Evolutionary conservation across 2,797 vertebrate species (phyloP), one percentile per base, ranked within the genome.

Genomic region (Macroramphosus scolopax): DNA sequence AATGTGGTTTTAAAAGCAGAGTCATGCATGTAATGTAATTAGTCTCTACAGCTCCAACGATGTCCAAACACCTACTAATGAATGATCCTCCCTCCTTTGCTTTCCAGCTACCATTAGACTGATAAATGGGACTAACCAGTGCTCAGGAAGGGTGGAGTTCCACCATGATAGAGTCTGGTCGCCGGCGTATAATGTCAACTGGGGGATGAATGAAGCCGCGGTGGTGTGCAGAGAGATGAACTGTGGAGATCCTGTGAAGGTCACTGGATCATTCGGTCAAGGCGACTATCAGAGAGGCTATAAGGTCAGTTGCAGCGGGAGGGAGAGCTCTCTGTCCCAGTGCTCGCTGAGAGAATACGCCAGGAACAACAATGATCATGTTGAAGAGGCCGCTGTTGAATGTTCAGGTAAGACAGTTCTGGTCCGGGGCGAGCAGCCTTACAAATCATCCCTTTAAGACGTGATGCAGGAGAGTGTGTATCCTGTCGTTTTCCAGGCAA

Each of bases 191-290:
- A 44, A 63, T 17, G 0, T 51, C 9, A 52, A 58, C 34, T 89
- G 85, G 86, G 71, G 71, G 32, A 47, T 41, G 13, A 55, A 30
- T 32, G 84, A 86, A 58, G 78, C 72, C 24, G 4, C 44, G 16
- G 89, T 88, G 22, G 83, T 82, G 48, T 90, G 88, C 67, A 79
- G 50, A 53, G 82, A 89, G 62, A 85, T 87, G 71, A 64, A 61
- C 2, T 90, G 89, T 57, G 85, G 78, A 6, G 54, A 84, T 17
- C 22, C 81, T 44, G 28, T 66, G 15, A 16, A 38, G 4, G 2
- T 22, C 3, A 31, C 54, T 0, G 45, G 5, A 11, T 49, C 29
- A 13, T 78, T 74, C 32, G 84, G 73, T 29, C 13, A 42, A 17
- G 6, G 38, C 1, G 0, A 3, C 9, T 25, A 10, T 1, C 2